phyloP scores from a whole-genome alignment of 2,113 vertebrate species.

The Saimiri boliviensis region DNA sequence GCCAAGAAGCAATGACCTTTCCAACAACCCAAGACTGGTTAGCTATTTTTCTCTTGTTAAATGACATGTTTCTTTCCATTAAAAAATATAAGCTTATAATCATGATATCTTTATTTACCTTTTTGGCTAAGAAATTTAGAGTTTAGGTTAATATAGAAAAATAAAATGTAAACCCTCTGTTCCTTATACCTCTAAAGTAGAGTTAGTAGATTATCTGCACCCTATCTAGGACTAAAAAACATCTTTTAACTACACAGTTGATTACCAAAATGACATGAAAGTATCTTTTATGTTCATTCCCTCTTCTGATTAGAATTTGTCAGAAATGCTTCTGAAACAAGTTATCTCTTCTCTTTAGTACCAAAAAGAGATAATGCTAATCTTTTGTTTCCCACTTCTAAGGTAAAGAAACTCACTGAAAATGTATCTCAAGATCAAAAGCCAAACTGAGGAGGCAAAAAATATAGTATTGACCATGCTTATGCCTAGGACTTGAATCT shows the following conservation, averaged over 20 bases:
- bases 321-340: conserved; percentile 43
- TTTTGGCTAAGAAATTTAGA: conserved; percentile 30
- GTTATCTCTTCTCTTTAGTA: not conserved
- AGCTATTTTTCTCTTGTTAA: not conserved
- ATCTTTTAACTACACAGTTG: not conserved
- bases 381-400: not conserved
- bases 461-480: not conserved
- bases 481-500: not conserved
- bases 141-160: not conserved
- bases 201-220: not conserved
- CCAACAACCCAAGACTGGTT: not conserved
- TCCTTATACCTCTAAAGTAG: not conserved
- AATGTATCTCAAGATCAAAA: not conserved
- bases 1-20: not conserved
- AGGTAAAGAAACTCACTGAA: conserved; percentile 5
- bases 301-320: not conserved
- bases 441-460: not conserved
- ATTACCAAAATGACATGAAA: not conserved
- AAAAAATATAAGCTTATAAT: not conserved
- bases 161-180: not conserved
- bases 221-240: not conserved
- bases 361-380: not conserved
- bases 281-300: not conserved
- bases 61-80: not conserved
- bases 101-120: conserved; percentile 5